Percentiles rank a stretch among this genome's conserved stretches.
Conservation (phyloP, 2,113 vertebrate species). For the Fregata magnificens region DNA sequence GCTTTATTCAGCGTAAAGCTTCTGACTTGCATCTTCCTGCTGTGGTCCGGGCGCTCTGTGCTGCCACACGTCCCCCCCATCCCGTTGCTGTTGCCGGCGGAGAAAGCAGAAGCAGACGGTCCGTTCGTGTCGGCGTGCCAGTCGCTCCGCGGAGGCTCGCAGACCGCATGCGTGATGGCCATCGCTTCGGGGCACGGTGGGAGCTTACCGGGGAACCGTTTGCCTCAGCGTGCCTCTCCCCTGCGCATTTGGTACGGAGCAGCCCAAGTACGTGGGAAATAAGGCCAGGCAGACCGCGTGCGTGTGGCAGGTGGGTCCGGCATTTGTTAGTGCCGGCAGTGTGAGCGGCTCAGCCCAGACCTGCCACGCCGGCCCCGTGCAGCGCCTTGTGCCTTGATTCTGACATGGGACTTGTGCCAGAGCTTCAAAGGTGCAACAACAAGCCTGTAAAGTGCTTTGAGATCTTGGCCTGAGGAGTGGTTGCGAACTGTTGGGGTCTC, state of each 20-base stretch:
- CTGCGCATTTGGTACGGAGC: fast-evolving
- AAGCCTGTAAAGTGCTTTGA: neutral
- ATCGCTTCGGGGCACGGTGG: fast-evolving
- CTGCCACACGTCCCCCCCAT: fast-evolving
- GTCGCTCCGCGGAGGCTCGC: fast-evolving
- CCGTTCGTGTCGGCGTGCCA: fast-evolving
- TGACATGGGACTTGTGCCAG: neutral
- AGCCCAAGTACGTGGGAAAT: neutral
- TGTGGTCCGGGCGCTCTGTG: fast-evolving
- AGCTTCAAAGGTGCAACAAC: neutral
- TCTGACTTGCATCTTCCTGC: neutral
- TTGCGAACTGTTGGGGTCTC: neutral
- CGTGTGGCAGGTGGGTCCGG: neutral
- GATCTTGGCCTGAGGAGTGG: neutral
- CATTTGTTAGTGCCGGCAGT: fast-evolving
- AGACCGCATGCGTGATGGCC: fast-evolving
- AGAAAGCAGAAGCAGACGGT: neutral
- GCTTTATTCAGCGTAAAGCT: neutral
- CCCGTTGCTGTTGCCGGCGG: neutral
- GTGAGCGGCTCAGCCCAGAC: fast-evolving
- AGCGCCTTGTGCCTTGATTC: neutral
- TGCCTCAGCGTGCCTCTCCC: fast-evolving
- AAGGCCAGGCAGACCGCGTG: neutral
- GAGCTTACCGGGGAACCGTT: fast-evolving
- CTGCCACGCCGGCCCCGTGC: fast-evolving